Base-by-base conservation (phyloP, 2,888 invertebrate genomes). In the Crepidodera aurea region DNA sequence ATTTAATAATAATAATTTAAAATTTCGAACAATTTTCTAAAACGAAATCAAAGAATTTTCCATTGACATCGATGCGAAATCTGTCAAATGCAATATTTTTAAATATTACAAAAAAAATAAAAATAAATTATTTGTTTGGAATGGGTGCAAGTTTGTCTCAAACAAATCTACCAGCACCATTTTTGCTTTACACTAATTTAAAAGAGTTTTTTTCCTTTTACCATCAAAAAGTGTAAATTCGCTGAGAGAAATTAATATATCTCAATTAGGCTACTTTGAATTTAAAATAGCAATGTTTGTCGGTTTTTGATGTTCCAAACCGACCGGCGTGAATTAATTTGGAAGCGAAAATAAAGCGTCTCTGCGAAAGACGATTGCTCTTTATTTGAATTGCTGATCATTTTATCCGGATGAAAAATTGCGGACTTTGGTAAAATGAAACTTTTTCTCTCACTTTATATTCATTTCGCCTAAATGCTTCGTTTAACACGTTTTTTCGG, bases 311-410 rank as follows among this genome's bases (percentile, higher is more conserved):
- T 25, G 53, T 53, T 25, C 40, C 5, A 10, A 12, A 37, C 22
- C 12, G 51, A 32, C 40, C 40, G 40, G 40, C 39, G 25, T 27
- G 25, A 53, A 53, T 53, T 53, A 53, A 53, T 51, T 51, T 1
- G 19, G n/a, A 51, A 37, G 37, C 51, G 51, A 51, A 51, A 27
- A 40, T 40, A 53, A 27, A 53, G 39, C 25, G 39, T 22, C 22
- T 22, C 37, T 19, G 12, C 19, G 5, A 51, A 77, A 78, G 77
- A 77, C 77, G 75, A 77, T 75, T 77, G 76, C 71, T 76, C 76
- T 73, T 72, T 76, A 80, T 80, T 80, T 80, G 79, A 80, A 80
- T 79, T 80, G 79, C 79, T 80, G 80, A 80, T 80, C 78, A 78
- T 79, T 80, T 79, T 78, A 78, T 80, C 77, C 79, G 80, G 79